Percentiles rank a stretch among this genome's conserved stretches.
phyloP scores from a whole-genome alignment of 2,888 invertebrate genomes.

The Chloromyia formosa region DNA sequence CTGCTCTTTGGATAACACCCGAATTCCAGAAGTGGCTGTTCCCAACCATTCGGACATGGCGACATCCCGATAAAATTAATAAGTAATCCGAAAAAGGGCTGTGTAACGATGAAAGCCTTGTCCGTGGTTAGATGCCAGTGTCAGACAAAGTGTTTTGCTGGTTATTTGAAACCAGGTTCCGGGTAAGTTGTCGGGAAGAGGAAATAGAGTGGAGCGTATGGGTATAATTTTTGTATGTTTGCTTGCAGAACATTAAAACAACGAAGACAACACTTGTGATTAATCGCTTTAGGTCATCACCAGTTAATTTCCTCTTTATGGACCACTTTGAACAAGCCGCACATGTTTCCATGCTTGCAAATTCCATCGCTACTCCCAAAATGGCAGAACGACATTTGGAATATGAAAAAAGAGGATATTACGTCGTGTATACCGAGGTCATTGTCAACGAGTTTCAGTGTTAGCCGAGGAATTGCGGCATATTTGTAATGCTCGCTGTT shows the following conservation, averaged over 20 bases:
- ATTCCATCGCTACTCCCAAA: too few species aligned
- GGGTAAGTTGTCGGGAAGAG: background rate
- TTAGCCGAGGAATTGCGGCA: background rate
- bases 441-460: background rate
- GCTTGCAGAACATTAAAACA: slow-evolving; percentile 29
- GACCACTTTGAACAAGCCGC: slow-evolving; percentile 28
- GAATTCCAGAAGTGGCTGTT: background rate
- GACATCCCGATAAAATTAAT: background rate
- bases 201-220: background rate
- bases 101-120: background rate
- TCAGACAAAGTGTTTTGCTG: too few species aligned
- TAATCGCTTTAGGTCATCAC: slow-evolving; percentile 35
- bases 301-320: slow-evolving; percentile 40
- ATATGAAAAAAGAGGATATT: background rate
- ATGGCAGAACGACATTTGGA: too few species aligned
- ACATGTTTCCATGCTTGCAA: slow-evolving; percentile 16
- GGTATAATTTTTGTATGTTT: slow-evolving; percentile 2
- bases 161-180: too few species aligned
- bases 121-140: background rate
- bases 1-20: background rate
- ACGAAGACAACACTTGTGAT: slow-evolving; percentile 20
- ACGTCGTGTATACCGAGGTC: background rate
- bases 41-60: background rate
- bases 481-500: too few species aligned
- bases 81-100: background rate